phyloP scores from a whole-genome alignment of 2,888 invertebrate species.

The Amblyteles armatorius region DNA sequence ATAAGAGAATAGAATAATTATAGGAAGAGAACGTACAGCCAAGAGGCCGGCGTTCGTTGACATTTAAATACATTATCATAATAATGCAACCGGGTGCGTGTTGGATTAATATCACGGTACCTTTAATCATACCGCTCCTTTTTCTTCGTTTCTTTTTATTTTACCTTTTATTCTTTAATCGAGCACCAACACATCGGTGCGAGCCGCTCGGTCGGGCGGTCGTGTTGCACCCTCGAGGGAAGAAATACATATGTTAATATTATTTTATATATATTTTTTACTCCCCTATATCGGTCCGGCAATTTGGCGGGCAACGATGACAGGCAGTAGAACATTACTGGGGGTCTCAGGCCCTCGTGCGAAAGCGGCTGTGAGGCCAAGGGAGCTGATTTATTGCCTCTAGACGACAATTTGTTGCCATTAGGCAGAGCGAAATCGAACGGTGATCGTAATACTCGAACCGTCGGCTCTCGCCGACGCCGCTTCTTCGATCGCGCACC shows the following conservation, averaged over 20 bases:
- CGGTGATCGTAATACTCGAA: slow-evolving; percentile 70
- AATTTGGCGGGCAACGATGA: slow-evolving; percentile 54
- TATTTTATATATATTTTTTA: slow-evolving; percentile 41
- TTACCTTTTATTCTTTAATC: neutral
- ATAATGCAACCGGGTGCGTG: slow-evolving; percentile 81
- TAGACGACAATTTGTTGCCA: slow-evolving; percentile 78
- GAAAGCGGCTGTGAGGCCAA: slow-evolving; percentile 41
- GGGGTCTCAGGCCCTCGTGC: slow-evolving; percentile 39
- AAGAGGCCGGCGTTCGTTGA: slow-evolving; percentile 70
- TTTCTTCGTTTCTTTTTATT: slow-evolving; percentile 7
- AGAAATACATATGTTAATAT: slow-evolving; percentile 32
- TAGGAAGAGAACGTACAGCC: slow-evolving; percentile 20
- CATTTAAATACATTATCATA: slow-evolving; percentile 83
- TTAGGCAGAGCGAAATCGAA: slow-evolving; percentile 77
- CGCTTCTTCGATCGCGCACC: slow-evolving; percentile 21
- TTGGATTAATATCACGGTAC: slow-evolving; percentile 80
- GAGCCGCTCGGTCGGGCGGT: neutral
- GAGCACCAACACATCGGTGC: neutral
- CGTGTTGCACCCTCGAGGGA: neutral
- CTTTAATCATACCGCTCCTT: slow-evolving; percentile 61
- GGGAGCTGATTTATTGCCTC: slow-evolving; percentile 70
- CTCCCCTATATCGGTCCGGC: slow-evolving; percentile 44
- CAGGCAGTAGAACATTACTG: slow-evolving; percentile 57
- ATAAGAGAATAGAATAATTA: slow-evolving; percentile 19
- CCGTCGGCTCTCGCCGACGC: slow-evolving; percentile 62